Conservation (phyloP, 2,888 invertebrate genomes). For the Drosophila maculinotata region DNA sequence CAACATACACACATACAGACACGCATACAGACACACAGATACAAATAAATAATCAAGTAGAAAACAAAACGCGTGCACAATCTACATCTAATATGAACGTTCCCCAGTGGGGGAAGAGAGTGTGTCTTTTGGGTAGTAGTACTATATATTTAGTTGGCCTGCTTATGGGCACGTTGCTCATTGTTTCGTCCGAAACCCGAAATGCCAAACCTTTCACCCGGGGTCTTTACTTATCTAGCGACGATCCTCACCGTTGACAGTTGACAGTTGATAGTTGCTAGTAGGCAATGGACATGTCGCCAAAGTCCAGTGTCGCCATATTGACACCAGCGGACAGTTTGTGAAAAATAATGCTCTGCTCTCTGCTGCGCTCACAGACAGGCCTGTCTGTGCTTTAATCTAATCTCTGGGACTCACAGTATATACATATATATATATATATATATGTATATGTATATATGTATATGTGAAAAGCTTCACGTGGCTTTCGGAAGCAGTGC, state of each 20-base stretch:
- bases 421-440: no score
- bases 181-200: constrained; percentile 17
- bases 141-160: constrained; percentile 28
- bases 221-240: constrained; percentile 48
- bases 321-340: constrained; percentile 50
- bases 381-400: constrained; percentile 42
- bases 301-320: constrained; percentile 55
- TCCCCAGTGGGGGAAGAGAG: constrained; percentile 14
- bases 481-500: constrained; percentile 54
- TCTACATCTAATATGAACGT: constrained; percentile 62
- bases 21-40: constrained; percentile 14
- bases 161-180: constrained; percentile 48
- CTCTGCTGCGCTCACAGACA: constrained; percentile 4
- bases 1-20: constrained; percentile 13
- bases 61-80: constrained; percentile 68
- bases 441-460: no score
- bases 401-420: constrained; percentile 43
- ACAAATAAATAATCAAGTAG: constrained; percentile 47
- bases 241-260: constrained; percentile 52
- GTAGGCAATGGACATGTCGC: constrained; percentile 43
- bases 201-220: constrained; percentile 42
- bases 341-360: constrained; percentile 1
- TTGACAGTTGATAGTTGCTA: constrained; percentile 24
- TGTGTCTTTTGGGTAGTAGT: neutral
- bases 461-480: constrained; percentile 64